A percentile compares a stretch with the other conserved stretches of the same genome.
These are phyloP conservation scores for Cyprinella venusta DNA, from an alignment of 2,797 vertebrate species.

Conservation along the genomic window DNA sequence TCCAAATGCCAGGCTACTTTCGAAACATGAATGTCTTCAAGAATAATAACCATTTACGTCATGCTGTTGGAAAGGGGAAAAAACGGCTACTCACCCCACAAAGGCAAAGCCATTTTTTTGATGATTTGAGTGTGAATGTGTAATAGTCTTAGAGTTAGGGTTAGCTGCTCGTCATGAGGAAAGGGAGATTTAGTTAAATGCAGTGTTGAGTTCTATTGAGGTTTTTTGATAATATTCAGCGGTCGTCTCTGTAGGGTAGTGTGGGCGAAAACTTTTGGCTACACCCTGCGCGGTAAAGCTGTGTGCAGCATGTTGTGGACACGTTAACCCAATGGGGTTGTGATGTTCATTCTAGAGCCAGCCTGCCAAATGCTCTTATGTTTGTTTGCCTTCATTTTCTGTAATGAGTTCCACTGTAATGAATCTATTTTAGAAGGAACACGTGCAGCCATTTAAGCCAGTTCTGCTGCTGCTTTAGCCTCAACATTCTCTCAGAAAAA, in stretches of 20 bases:
- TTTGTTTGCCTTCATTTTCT: conserved; percentile 25
- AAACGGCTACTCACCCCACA: neutral
- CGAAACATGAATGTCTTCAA: neutral
- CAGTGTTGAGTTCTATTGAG: neutral
- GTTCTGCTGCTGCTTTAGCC: conserved; percentile 5
- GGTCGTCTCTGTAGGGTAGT: conserved; percentile 22
- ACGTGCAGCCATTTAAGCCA: conserved; percentile 18
- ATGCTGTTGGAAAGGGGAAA: conserved; percentile 6
- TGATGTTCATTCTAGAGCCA: neutral
- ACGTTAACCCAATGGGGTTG: neutral
- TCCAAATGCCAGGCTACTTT: neutral
- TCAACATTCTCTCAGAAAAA: neutral
- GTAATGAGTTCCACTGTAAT: conserved; percentile 10
- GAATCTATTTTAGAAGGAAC: conserved; percentile 10
- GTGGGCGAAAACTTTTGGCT: conserved; percentile 3
- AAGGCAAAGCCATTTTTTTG: neutral
- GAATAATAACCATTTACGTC: conserved; percentile 18
- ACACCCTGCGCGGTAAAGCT: conserved; percentile 3
- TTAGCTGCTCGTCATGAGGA: conserved; percentile 22
- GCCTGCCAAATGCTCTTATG: neutral
- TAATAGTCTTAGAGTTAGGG: conserved; percentile 6
- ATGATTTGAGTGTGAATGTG: conserved; percentile 9
- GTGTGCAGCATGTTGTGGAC: conserved; percentile 3
- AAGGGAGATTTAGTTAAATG: conserved; percentile 20
- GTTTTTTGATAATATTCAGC: conserved; percentile 23